Percentiles rank a stretch among this genome's conserved stretches.
phyloP scores from a whole-genome alignment of 2,888 invertebrate genomes.

The Noctua janthe region DNA sequence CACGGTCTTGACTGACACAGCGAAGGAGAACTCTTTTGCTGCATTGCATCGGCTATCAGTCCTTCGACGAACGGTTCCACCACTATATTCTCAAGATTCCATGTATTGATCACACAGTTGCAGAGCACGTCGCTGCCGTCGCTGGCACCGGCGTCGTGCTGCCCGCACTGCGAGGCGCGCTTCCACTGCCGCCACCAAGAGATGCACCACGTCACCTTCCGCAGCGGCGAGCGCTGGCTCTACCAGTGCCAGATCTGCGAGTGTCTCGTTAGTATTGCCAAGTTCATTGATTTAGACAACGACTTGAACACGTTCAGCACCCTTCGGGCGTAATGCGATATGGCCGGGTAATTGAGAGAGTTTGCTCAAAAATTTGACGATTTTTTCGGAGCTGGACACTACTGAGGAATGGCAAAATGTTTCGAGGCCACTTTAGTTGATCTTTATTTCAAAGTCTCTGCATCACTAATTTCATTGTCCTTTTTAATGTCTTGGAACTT shows the following conservation, averaged over 20 bases:
- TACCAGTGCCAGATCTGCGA: conserved; percentile 98
- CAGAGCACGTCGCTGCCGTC: conserved; percentile 88
- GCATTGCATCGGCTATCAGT: not conserved
- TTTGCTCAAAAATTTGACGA: not conserved
- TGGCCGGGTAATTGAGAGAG: not conserved
- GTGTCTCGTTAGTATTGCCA: conserved; percentile 92
- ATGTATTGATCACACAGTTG: conserved; percentile 73
- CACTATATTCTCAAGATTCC: conserved; percentile 16
- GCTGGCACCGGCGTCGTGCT: conserved; percentile 92
- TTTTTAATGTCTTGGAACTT: not conserved
- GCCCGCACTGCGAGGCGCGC: conserved; percentile 94
- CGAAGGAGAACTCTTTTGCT: not conserved
- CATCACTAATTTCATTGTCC: not conserved
- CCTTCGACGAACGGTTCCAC: not conserved
- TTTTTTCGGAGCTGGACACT: not conserved
- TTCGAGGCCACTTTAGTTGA: not conserved
- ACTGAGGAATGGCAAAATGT: not conserved
- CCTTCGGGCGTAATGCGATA: not conserved
- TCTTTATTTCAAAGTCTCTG: not conserved
- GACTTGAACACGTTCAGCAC: not conserved
- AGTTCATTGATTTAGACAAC: not conserved
- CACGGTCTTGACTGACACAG: not conserved
- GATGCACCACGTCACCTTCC: conserved; percentile 93
- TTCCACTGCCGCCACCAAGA: conserved; percentile 95
- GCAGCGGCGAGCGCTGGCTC: conserved; percentile 96